These are phyloP conservation scores for Anodontia alba DNA, from an alignment of 2,888 invertebrate species.

Conservation along the genomic window DNA sequence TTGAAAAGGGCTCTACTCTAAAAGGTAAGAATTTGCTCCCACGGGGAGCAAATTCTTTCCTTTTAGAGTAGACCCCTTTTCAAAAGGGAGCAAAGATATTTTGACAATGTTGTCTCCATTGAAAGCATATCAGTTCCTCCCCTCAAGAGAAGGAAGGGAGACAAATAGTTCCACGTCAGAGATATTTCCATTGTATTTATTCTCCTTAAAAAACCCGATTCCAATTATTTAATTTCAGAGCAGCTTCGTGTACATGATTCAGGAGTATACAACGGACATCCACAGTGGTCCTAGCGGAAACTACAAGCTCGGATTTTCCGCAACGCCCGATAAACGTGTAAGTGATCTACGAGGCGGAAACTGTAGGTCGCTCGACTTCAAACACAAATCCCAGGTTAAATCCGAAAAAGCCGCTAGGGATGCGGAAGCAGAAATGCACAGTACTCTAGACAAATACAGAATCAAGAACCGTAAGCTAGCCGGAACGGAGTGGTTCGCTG, in stretches of 20 bases:
- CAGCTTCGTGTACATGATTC: neutral
- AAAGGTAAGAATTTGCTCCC: too few relatives aligned
- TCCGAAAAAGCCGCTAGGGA: neutral
- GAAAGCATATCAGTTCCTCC: too few relatives aligned
- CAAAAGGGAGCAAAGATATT: too few relatives aligned
- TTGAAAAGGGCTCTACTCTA: too few relatives aligned
- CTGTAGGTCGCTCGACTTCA: neutral
- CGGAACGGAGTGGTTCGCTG: neutral
- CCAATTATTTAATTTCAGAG: neutral
- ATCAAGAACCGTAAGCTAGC: neutral
- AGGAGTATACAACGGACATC: neutral
- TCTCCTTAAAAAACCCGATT: too few relatives aligned
- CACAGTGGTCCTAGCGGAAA: neutral
- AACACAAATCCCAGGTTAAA: neutral
- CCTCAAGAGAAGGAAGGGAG: too few relatives aligned
- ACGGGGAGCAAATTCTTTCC: too few relatives aligned
- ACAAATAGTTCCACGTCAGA: too few relatives aligned
- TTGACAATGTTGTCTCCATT: too few relatives aligned
- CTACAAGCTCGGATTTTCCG: constrained; percentile 6
- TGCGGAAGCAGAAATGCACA: neutral
- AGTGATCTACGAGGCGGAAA: neutral
- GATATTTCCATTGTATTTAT: too few relatives aligned
- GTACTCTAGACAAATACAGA: neutral
- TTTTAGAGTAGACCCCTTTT: too few relatives aligned
- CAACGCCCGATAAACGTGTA: neutral